These are phyloP conservation scores for Thaleichthys pacificus DNA, from an alignment of 2,797 vertebrate genomes.

Conservation along the genomic window DNA sequence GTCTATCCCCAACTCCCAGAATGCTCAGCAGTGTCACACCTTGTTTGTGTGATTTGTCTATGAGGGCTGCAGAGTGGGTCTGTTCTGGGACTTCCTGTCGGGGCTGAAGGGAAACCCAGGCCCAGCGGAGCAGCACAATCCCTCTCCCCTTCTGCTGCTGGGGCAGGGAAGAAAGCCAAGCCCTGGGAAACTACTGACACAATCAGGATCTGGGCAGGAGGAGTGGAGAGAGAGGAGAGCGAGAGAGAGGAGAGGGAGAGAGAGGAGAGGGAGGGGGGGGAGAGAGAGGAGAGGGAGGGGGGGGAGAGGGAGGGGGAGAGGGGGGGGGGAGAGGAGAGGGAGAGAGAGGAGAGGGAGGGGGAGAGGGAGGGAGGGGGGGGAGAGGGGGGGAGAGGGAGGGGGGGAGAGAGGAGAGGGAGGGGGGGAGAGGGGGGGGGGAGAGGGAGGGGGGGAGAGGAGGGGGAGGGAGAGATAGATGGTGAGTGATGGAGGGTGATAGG, in stretches of 20 bases:
- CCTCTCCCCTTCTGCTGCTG: neutral
- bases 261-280: neutral
- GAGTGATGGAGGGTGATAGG: no score
- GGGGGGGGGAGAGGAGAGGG: neutral
- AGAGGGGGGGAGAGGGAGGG: neutral
- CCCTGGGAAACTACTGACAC: neutral
- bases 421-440: neutral
- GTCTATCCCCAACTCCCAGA: no score
- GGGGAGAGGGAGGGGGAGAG: neutral
- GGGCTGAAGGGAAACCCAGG: no score
- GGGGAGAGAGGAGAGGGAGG: neutral
- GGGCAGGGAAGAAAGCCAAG: neutral
- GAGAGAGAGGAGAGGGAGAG: neutral
- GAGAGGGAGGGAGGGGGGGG: slow-evolving; percentile 12
- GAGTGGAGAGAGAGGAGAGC: neutral
- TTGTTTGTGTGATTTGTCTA: no score
- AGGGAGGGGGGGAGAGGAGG: neutral
- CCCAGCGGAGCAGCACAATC: no score
- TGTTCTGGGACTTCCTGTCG: no score
- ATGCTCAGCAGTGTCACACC: no score
- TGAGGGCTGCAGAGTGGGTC: no score
- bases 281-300: neutral
- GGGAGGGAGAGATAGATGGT: neutral
- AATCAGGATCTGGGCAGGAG: neutral
- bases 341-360: neutral